Percentiles rank a stretch among this genome's conserved stretches.
These are phyloP conservation scores for Diphyllodes magnificus DNA, from an alignment of 2,113 vertebrate species.

Conservation along the genomic window DNA sequence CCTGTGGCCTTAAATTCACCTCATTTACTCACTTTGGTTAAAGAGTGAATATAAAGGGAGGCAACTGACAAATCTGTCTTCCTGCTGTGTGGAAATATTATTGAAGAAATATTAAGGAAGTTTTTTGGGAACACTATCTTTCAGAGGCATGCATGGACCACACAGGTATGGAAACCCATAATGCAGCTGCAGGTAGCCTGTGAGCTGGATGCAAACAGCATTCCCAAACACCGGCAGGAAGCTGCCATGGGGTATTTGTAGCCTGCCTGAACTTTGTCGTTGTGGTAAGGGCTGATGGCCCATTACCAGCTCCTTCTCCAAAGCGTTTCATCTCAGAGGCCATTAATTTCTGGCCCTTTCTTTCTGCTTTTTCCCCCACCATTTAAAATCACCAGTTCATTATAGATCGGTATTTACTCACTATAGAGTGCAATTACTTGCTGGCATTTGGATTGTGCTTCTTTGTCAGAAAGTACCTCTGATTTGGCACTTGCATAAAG, in stretches of 20 bases:
- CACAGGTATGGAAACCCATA: background rate
- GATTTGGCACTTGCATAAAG: background rate
- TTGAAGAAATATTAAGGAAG: background rate
- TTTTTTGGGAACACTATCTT: background rate
- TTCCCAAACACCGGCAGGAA: background rate
- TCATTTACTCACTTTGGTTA: background rate
- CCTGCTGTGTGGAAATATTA: background rate
- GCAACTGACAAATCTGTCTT: background rate
- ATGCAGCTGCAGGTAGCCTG: background rate
- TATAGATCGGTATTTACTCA: background rate
- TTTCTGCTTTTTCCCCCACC: background rate
- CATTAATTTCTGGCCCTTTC: background rate
- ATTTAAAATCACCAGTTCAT: background rate
- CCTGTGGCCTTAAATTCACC: background rate
- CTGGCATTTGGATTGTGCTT: background rate
- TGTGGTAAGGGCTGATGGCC: background rate
- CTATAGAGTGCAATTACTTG: background rate
- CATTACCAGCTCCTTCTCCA: background rate
- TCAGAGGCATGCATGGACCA: background rate
- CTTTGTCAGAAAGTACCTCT: background rate
- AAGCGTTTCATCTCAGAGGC: background rate
- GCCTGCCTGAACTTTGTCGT: background rate
- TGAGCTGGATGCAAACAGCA: background rate
- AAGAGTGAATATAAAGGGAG: background rate
- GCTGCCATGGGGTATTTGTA: background rate